phyloP scores from a whole-genome alignment of 2,113 vertebrate genomes.

The Saguinus imperator region DNA sequence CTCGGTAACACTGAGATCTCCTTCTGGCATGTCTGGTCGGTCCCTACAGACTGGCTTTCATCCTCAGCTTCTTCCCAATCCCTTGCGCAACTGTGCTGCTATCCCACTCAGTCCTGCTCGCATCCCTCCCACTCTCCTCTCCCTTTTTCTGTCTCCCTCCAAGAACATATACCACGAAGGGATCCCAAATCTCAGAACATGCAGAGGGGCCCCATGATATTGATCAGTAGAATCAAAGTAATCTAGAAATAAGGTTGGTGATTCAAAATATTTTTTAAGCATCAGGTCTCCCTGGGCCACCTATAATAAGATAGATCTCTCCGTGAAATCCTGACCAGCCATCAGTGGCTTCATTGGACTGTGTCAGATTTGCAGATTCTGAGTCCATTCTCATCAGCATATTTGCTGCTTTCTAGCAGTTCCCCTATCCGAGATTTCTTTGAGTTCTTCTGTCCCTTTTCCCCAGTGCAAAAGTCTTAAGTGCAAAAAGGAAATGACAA shows the following conservation, averaged over 20 bases:
- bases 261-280: neutral
- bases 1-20: neutral
- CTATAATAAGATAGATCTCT: neutral
- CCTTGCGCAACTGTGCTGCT: neutral
- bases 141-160: neutral
- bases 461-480: neutral
- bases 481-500: neutral
- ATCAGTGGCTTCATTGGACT: neutral
- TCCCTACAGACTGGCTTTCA: neutral
- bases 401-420: neutral
- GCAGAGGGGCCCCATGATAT: neutral
- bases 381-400: neutral
- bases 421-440: neutral
- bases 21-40: neutral
- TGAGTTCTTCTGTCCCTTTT: neutral
- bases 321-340: neutral
- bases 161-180: neutral
- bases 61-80: neutral
- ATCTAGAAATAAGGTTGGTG: neutral
- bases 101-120: neutral
- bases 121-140: rapidly evolving
- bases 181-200: neutral
- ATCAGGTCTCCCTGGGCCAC: neutral
- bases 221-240: neutral
- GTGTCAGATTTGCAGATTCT: neutral